Percentiles rank a stretch among this genome's conserved stretches.
phyloP scores from a whole-genome alignment of 2,797 vertebrate genomes.

The Lepus oiostolus region DNA sequence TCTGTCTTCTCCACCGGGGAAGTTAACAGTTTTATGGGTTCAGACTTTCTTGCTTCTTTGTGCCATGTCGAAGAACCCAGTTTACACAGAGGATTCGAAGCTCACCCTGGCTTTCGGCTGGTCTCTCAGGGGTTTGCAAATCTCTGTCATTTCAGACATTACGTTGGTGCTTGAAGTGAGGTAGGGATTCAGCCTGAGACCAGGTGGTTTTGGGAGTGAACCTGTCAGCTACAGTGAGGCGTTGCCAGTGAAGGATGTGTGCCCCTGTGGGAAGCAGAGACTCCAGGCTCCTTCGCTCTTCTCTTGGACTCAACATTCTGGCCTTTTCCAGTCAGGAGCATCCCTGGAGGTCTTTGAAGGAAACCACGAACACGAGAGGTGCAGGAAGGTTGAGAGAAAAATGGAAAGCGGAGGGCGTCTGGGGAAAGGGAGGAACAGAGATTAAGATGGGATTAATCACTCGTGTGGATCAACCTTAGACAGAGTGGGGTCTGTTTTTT shows the following conservation, averaged over 20 bases:
- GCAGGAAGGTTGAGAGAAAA: background rate
- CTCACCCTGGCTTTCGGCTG: rapidly evolving
- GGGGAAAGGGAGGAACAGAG: background rate
- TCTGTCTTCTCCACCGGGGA: background rate
- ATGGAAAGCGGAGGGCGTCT: background rate
- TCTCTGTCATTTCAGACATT: background rate
- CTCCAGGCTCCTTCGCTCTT: background rate
- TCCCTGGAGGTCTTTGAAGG: background rate
- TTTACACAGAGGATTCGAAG: background rate
- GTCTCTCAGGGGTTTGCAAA: background rate
- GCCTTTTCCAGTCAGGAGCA: background rate
- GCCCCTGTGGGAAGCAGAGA: background rate
- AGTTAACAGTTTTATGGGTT: background rate
- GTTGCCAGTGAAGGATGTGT: background rate
- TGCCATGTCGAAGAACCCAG: background rate
- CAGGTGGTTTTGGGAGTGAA: background rate
- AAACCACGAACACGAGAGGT: background rate
- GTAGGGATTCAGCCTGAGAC: background rate
- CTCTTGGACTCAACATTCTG: background rate
- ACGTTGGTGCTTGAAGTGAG: background rate
- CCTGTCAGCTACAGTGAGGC: background rate
- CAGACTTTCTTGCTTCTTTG: background rate
- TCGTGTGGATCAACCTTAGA: background rate
- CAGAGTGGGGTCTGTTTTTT: background rate
- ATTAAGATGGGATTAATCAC: background rate